Evolutionary conservation across 2,797 vertebrate species (phyloP).

Genomic region (Botia almorhae): DNA sequence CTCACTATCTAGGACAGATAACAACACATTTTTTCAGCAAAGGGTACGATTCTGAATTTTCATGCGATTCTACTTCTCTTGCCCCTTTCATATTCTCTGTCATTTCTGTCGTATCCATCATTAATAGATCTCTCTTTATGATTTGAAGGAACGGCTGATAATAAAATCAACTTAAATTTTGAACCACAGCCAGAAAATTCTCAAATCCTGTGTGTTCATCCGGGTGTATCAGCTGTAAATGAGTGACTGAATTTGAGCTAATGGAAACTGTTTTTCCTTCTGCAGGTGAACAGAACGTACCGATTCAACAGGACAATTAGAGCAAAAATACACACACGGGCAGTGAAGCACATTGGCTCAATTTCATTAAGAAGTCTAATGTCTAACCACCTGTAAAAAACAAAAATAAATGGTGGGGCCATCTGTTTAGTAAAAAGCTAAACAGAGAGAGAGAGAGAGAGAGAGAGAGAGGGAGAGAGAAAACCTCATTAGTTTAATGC

Average conservation of each 20-base stretch:
- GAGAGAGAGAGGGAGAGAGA: conserved; percentile 21
- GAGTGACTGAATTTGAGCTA: background rate
- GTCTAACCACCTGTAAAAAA: conserved; percentile 61
- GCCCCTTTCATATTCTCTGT: background rate
- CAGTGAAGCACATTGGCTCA: conserved; percentile 49
- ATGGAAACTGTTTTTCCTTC: conserved; percentile 1
- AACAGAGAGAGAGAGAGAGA: conserved; percentile 7
- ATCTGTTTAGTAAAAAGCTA: conserved; percentile 57
- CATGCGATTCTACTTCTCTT: too few relatives aligned
- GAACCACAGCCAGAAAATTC: conserved; percentile 24
- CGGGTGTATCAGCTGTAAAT: conserved; percentile 2
- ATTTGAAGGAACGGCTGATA: background rate
- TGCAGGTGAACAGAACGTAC: conserved; percentile 16
- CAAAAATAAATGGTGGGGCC: conserved; percentile 57
- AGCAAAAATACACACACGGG: conserved; percentile 32
- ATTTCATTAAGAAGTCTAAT: conserved; percentile 60
- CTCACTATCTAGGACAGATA: too few relatives aligned
- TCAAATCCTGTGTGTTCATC: conserved; percentile 8
- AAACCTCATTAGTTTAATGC: conserved; percentile 41
- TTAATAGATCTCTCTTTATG: background rate
- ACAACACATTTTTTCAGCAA: too few relatives aligned
- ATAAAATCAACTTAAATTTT: conserved; percentile 21
- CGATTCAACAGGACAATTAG: conserved; percentile 47
- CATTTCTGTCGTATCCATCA: background rate
- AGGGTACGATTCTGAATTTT: too few relatives aligned